These are phyloP conservation scores for Ptychoptera contaminata DNA, from an alignment of 2,888 invertebrate genomes.

Conservation along the genomic window DNA sequence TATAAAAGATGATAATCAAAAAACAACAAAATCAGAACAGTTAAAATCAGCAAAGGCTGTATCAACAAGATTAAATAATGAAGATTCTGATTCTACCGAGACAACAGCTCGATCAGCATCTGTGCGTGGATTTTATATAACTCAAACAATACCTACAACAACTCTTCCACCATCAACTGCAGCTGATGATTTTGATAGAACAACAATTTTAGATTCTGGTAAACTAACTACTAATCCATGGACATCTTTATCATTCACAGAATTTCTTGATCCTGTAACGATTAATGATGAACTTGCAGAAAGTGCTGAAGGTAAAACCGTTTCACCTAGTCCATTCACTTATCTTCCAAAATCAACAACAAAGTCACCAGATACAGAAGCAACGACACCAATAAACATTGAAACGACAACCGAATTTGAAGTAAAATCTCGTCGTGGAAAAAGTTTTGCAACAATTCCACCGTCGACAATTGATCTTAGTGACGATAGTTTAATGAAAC, in stretches of 20 bases:
- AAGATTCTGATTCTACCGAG: constrained; percentile 7
- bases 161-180: constrained; percentile 11
- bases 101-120: constrained; percentile 10
- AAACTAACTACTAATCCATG: constrained; percentile 30
- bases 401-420: constrained; percentile 23
- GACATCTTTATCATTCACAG: constrained; percentile 40
- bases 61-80: constrained; percentile 9
- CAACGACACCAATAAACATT: constrained; percentile 17
- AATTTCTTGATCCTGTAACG: constrained; percentile 51
- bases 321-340: constrained; percentile 27
- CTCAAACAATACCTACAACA: constrained; percentile 8
- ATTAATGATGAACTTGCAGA: constrained; percentile 50
- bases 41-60: constrained; percentile 14
- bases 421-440: constrained; percentile 16
- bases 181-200: constrained; percentile 15
- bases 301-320: constrained; percentile 19
- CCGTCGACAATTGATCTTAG: constrained; percentile 3
- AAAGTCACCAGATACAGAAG: constrained; percentile 6
- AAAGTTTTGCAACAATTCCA: constrained; percentile 9
- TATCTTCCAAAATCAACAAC: constrained; percentile 22
- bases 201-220: constrained; percentile 4
- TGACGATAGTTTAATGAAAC: constrained; percentile 33
- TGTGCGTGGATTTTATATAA: constrained; percentile 10
- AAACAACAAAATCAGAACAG: constrained; percentile 13
- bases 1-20: constrained; percentile 11